Evolutionary conservation across 2,113 vertebrate genomes (phyloP).

Genomic region (Enhydra lutris): DNA sequence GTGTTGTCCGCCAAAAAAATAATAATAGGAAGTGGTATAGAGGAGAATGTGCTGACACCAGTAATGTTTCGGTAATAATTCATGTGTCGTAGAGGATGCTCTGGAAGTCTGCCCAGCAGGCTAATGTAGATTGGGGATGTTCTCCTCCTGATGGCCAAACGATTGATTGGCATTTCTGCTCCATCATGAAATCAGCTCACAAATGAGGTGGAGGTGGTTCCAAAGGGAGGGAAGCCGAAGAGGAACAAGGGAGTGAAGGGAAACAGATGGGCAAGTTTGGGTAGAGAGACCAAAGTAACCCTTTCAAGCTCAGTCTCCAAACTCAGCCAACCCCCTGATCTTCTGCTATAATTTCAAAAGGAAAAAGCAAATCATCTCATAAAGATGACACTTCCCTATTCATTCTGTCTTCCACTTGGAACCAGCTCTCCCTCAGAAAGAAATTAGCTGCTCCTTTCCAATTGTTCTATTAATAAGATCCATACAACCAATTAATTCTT

Average conservation of each 20-base stretch:
- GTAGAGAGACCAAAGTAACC: not conserved
- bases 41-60: conserved; percentile 83
- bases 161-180: conserved; percentile 70
- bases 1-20: conserved; percentile 78
- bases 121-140: conserved; percentile 73
- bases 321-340: not conserved
- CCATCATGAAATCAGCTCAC: conserved; percentile 48
- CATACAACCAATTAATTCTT: not conserved
- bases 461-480: not conserved
- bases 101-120: conserved; percentile 80
- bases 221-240: not conserved
- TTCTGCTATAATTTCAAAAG: not conserved
- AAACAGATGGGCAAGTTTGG: not conserved
- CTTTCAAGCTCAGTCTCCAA: not conserved
- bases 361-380: not conserved
- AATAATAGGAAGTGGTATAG: conserved; percentile 78
- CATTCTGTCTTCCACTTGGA: not conserved
- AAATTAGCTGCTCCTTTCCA: not conserved
- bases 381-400: not conserved
- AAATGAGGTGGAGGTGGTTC: conserved; percentile 36
- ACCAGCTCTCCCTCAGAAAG: not conserved
- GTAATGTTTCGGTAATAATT: conserved; percentile 79
- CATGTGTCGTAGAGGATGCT: conserved; percentile 71
- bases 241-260: not conserved
- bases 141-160: conserved; percentile 61